Evolutionary conservation across 2,113 vertebrate genomes (phyloP), one percentile per base, ranked within the genome.

Genomic region (Callospermophilus lateralis): DNA sequence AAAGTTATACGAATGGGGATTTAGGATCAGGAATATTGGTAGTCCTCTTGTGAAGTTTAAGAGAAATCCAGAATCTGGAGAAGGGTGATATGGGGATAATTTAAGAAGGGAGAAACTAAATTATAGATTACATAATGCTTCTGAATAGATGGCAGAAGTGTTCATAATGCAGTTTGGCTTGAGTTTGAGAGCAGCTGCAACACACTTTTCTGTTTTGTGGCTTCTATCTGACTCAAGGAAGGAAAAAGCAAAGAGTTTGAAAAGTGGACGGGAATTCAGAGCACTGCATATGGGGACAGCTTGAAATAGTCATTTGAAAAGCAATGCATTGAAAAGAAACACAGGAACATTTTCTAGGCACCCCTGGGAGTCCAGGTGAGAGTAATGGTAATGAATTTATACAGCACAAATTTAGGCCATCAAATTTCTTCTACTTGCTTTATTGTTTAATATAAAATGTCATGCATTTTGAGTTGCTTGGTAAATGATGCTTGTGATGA

Each of bases 401-500:
- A 63, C 1, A 53, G 4, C 32, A 65, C 12, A 65, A n/a, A 72
- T 76, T 73, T 76, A n/a, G 84, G 19, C 12, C 22, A 68, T n/a
- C 39, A 86, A 30, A 76, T 55, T 76, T 93, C 63, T 93, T 65
- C 20, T 37, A 39, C n/a, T 34, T 89, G 17, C 32, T 91, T 72
- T 76, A n/a, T 77, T 78, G 4, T 86, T 58, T 95, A 67, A 58
- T 92, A 79, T 24, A 90, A 79, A 70, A 74, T n/a, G 65, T 5
- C 45, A 45, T 53, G 4, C n/a, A 51, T 79, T 91, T 92, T 37
- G 32, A 37, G 12, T 84, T 96, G 12, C 70, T 87, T 76, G n/a
- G n/a, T 91, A 97, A 96, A 70, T 90, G 42, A 32, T 32, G 12
- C 63, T 94, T 89, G 34, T 74, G 58, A 92, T 76, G 13, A 84